A percentile compares a stretch with the other conserved stretches of the same genome.
These are phyloP conservation scores for Columbina picui DNA, from an alignment of 2,113 vertebrate species.

Conservation along the genomic window DNA sequence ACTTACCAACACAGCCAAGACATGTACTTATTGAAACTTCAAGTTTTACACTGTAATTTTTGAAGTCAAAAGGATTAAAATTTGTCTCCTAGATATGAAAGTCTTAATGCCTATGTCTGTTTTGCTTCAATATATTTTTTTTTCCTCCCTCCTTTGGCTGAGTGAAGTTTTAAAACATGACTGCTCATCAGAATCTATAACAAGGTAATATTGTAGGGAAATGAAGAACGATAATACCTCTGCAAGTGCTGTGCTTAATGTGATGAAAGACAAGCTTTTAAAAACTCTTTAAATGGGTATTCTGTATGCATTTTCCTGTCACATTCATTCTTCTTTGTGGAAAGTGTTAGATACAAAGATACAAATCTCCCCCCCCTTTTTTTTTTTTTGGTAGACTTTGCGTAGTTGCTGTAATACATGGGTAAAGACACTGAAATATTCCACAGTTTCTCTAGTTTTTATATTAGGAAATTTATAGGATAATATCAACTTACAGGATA, in stretches of 20 bases:
- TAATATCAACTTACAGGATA: not conserved
- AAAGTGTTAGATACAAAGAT: not conserved
- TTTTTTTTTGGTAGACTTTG: not conserved
- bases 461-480: not conserved
- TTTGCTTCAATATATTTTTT: not conserved
- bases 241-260: not conserved
- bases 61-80: not conserved
- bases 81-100: not conserved
- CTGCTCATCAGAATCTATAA: not conserved
- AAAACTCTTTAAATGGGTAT: slow-evolving; percentile 8
- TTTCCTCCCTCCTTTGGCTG: not conserved
- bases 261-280: slow-evolving; percentile 2
- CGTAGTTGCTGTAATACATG: not conserved
- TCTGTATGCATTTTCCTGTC: not conserved
- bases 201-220: not conserved
- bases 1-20: not conserved
- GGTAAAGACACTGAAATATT: not conserved
- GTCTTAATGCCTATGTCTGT: not conserved
- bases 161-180: slow-evolving; percentile 36
- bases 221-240: not conserved
- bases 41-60: not conserved
- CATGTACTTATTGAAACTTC: not conserved
- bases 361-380: not conserved
- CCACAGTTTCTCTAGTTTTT: not conserved
- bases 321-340: not conserved